A percentile compares a stretch with the other conserved stretches of the same genome.
Evolutionary conservation across 2,113 vertebrate species (phyloP).

Genomic region (Stegostoma tigrinum): DNA sequence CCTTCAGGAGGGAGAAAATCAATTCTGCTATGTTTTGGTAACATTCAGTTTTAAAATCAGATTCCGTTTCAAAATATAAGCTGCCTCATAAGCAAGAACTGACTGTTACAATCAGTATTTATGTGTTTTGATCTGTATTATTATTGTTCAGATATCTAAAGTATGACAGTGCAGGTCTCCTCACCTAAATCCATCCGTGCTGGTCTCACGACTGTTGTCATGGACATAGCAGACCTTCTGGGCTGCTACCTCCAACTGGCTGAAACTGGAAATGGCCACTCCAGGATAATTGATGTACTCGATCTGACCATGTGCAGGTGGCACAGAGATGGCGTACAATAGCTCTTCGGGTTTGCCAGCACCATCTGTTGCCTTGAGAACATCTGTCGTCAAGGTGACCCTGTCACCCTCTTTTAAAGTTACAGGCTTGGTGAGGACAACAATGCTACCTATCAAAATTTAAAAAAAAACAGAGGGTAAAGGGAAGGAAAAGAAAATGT

Average conservation of each 20-base stretch:
- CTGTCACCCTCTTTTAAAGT: conserved; percentile 82
- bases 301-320: conserved; percentile 77
- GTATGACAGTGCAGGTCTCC: conserved; percentile 38
- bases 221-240: conserved; percentile 68
- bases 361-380: conserved; percentile 82
- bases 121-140: background rate
- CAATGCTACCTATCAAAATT: conserved; percentile 68
- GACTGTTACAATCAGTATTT: background rate
- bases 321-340: conserved; percentile 68
- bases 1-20: too few relatives aligned
- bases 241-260: conserved; percentile 81
- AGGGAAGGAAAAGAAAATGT: background rate
- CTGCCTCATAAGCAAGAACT: background rate
- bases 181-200: conserved; percentile 72
- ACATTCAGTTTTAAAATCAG: background rate
- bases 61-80: background rate
- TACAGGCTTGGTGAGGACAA: conserved; percentile 73
- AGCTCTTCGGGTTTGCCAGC: conserved; percentile 76
- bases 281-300: conserved; percentile 74
- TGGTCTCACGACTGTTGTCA: conserved; percentile 65
- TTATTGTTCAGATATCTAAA: background rate
- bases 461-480: conserved; percentile 32
- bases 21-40: too few relatives aligned
- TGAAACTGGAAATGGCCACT: conserved; percentile 66
- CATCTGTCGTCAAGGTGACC: conserved; percentile 83